Conservation (phyloP, 2,888 invertebrate genomes). For the Lamellibrachia satsuma region DNA sequence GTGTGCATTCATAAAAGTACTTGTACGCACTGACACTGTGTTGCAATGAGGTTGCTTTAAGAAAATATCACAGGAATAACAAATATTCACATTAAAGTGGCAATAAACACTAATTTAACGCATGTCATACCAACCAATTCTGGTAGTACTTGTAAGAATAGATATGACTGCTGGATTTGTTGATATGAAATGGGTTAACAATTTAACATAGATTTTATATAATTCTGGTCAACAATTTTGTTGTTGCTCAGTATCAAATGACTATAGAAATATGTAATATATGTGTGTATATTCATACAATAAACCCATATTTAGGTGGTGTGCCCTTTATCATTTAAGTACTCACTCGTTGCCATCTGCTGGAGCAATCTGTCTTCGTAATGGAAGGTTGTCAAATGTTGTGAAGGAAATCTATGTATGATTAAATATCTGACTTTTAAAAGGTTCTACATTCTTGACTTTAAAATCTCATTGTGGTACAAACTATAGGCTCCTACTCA, state of each 20-base stretch:
- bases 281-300: not conserved
- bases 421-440: not conserved
- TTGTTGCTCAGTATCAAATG: not conserved
- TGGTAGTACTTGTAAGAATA: not conserved
- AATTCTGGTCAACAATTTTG: not conserved
- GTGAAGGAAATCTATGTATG: not conserved
- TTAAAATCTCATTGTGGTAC: not conserved
- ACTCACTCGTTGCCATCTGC: not conserved
- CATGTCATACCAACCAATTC: not conserved
- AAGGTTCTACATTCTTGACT: not conserved
- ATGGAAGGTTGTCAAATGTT: constrained; percentile 6
- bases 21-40: not conserved
- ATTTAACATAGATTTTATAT: not conserved
- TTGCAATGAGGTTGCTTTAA: not conserved
- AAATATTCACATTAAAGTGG: not conserved
- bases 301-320: too few species aligned
- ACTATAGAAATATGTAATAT: not conserved
- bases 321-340: not conserved
- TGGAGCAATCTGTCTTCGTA: not conserved
- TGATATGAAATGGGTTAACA: not conserved
- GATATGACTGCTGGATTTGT: not conserved
- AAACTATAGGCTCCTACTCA: not conserved
- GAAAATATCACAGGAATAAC: not conserved
- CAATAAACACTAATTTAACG: not conserved
- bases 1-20: not conserved